Conservation (phyloP, 2,888 invertebrate genomes). For the Subacronicta megacephala region DNA sequence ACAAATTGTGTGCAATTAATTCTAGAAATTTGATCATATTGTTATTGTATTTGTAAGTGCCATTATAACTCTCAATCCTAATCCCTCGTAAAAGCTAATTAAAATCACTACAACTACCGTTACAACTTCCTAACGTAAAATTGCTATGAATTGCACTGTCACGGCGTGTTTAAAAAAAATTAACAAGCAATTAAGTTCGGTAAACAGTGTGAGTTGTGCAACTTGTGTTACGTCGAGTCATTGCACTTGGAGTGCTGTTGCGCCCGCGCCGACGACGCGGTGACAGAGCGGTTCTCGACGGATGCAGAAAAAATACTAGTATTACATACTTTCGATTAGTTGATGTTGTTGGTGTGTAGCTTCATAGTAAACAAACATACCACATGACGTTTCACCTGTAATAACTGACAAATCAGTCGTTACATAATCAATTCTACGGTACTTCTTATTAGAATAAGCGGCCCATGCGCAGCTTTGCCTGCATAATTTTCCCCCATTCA, state of each 20-base stretch:
- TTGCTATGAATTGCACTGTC: constrained; percentile 37
- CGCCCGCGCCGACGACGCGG: constrained; percentile 33
- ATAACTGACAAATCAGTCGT: no score
- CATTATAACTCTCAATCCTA: no score
- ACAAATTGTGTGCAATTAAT: no score
- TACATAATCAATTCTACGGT: no score
- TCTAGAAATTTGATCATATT: no score
- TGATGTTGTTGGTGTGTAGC: neutral
- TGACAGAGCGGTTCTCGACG: constrained; percentile 50
- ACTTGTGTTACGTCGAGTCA: constrained; percentile 67
- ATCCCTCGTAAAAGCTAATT: neutral
- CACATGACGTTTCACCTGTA: neutral
- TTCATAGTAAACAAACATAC: neutral
- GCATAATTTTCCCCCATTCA: no score
- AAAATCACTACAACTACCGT: constrained; percentile 8
- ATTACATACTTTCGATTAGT: constrained; percentile 30
- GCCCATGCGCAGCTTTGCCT: no score
- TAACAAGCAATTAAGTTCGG: constrained; percentile 61
- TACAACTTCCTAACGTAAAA: constrained; percentile 4
- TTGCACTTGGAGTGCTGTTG: constrained; percentile 59
- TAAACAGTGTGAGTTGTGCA: constrained; percentile 64
- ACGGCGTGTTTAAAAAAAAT: constrained; percentile 57
- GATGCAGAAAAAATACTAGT: constrained; percentile 33
- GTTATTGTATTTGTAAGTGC: no score
- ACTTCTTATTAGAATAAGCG: no score